A percentile compares a stretch with the other conserved stretches of the same genome.
phyloP scores from a whole-genome alignment of 2,797 vertebrate genomes.

The Gallinago nigripennis region DNA sequence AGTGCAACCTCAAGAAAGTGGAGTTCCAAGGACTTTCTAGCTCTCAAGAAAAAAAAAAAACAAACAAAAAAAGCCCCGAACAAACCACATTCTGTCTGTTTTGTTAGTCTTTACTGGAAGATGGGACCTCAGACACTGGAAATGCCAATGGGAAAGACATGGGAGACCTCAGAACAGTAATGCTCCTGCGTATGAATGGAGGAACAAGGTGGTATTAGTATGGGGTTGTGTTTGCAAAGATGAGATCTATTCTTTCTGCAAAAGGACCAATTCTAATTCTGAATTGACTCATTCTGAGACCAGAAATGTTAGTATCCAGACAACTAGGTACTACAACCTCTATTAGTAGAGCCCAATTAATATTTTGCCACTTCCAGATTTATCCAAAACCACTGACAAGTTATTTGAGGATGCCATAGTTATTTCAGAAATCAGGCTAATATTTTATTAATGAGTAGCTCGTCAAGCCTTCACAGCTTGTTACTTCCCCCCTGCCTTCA shows the following conservation, averaged over 20 bases:
- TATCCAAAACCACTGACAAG: neutral
- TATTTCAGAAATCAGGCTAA: neutral
- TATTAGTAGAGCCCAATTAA: neutral
- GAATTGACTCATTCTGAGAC: neutral
- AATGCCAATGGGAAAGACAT: neutral
- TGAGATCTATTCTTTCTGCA: neutral
- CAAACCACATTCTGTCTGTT: neutral
- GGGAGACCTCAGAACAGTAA: neutral
- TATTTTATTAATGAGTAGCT: neutral
- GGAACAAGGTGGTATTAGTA: neutral
- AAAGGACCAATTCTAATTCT: neutral
- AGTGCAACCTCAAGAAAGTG: neutral
- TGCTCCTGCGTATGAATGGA: fast-evolving
- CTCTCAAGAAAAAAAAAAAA: neutral
- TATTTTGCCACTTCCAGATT: neutral
- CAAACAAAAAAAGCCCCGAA: too few relatives aligned
- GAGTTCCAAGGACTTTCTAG: neutral
- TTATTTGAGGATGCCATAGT: neutral
- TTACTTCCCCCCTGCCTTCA: neutral
- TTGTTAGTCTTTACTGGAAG: neutral
- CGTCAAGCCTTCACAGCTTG: neutral
- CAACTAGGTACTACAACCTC: neutral
- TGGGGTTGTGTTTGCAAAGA: neutral
- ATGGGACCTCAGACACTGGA: neutral
- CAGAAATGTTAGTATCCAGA: neutral